phyloP scores from a whole-genome alignment of 2,888 invertebrate genomes.

The Zhuqinia jingwanae region DNA sequence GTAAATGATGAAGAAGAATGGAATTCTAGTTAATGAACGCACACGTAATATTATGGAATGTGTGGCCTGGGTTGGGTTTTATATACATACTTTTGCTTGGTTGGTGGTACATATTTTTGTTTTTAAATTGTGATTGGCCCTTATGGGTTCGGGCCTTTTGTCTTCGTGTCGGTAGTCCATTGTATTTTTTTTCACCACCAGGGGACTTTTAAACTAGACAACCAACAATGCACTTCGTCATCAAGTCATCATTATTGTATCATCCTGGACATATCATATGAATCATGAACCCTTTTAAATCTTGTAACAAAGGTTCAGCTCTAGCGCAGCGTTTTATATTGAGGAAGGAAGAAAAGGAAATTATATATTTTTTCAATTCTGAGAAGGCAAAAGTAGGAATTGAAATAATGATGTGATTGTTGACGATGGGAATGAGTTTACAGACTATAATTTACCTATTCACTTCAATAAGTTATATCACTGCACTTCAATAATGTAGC shows the following conservation, averaged over 20 bases:
- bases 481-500: too few relatives aligned
- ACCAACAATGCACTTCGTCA: not conserved
- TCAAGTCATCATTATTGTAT: not conserved
- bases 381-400: too few relatives aligned
- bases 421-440: too few relatives aligned
- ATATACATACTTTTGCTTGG: not conserved
- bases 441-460: too few relatives aligned
- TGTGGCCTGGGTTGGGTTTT: not conserved
- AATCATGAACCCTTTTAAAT: too few relatives aligned
- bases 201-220: not conserved
- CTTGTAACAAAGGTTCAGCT: too few relatives aligned
- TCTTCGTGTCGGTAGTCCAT: not conserved
- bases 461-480: too few relatives aligned
- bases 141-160: not conserved
- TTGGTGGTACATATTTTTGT: conserved; percentile 12
- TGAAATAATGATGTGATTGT: too few relatives aligned
- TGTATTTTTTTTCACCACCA: not conserved
- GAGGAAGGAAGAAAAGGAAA: conserved; percentile 19
- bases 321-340: not conserved
- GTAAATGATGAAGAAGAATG: not conserved
- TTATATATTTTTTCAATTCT: conserved; percentile 13
- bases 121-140: not conserved
- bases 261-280: too few relatives aligned
- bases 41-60: conserved; percentile 7
- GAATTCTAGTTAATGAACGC: not conserved